A percentile compares a stretch with the other conserved stretches of the same genome.
These are phyloP conservation scores for Gadus chalcogrammus DNA, from an alignment of 2,113 vertebrate genomes.

Conservation along the genomic window DNA sequence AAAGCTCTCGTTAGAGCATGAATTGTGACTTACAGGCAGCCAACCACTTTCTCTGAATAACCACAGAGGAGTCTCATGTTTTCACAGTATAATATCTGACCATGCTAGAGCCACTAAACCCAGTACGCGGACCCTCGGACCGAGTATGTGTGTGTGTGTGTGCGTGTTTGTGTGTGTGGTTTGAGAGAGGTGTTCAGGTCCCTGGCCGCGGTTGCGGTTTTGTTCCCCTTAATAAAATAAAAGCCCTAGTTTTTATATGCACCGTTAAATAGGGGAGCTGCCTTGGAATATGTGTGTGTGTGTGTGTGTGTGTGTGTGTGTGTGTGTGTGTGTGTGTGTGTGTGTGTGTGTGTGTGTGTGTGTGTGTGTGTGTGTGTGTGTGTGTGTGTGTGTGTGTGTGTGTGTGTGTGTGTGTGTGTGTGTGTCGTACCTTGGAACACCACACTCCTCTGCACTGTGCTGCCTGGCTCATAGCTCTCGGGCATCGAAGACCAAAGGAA, in stretches of 20 bases:
- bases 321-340: constrained; percentile 10
- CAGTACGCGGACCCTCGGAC: constrained; percentile 48
- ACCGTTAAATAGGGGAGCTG: constrained; percentile 61
- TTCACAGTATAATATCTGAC: constrained; percentile 66
- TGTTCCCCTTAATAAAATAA: constrained; percentile 67
- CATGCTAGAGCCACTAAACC: constrained; percentile 62
- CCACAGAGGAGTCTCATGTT: constrained; percentile 59
- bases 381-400: constrained; percentile 11
- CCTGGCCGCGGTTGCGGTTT: constrained; percentile 59
- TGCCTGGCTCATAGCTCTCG: constrained; percentile 87
- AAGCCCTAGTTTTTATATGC: constrained; percentile 64
- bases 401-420: constrained; percentile 25
- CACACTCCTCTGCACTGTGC: constrained; percentile 85
- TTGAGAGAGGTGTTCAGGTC: constrained; percentile 60
- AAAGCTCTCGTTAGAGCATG: too few species aligned
- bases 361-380: constrained; percentile 4
- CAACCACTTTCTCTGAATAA: constrained; percentile 14
- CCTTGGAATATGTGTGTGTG: constrained; percentile 42
- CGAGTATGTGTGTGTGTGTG: constrained; percentile 7
- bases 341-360: constrained; percentile 50
- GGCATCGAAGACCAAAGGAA: constrained; percentile 97
- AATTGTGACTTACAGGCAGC: too few species aligned
- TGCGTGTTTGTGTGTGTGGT: constrained; percentile 19
- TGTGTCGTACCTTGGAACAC: constrained; percentile 89
- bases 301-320: constrained; percentile 24